Conservation (phyloP, 2,888 invertebrate genomes). For the Apodemia duryi region DNA sequence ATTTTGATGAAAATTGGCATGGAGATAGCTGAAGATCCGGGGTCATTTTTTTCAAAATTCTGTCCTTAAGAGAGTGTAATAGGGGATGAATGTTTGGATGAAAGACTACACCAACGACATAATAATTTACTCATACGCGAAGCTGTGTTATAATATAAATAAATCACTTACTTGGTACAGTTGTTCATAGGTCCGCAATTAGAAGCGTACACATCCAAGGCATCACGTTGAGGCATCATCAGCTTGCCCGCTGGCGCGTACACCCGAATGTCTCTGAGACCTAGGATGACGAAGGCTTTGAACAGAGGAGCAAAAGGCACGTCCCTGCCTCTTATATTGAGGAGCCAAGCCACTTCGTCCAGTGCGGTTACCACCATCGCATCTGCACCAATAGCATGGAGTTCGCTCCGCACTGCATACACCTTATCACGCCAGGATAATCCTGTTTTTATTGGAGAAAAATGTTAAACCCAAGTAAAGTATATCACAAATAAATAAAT, state of each 20-base stretch:
- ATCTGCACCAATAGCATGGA: conserved; percentile 82
- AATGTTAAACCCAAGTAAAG: too few species aligned
- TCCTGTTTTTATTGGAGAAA: conserved; percentile 57
- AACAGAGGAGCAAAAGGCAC: conserved; percentile 89
- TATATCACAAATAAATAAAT: too few species aligned
- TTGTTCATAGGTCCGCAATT: conserved; percentile 82
- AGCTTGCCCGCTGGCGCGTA: conserved; percentile 86
- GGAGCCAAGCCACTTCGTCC: conserved; percentile 91
- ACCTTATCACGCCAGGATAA: conserved; percentile 88
- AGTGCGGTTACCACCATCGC: conserved; percentile 91
- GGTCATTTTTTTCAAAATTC: too few species aligned
- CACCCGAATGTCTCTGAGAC: conserved; percentile 81
- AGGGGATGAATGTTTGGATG: too few species aligned
- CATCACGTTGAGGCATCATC: conserved; percentile 70
- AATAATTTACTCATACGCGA: too few species aligned
- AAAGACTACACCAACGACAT: too few species aligned
- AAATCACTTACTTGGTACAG: conserved; percentile 54
- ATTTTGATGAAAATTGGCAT: too few species aligned
- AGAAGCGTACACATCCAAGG: conserved; percentile 64
- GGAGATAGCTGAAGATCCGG: too few species aligned
- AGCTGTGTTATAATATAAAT: background rate
- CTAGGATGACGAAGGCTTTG: conserved; percentile 86
- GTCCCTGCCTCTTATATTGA: conserved; percentile 93
- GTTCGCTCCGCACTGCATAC: conserved; percentile 79
- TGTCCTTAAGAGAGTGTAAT: too few species aligned